These are phyloP conservation scores for Bradypodion ventrale DNA, from an alignment of 2,797 vertebrate genomes.

Conservation along the genomic window DNA sequence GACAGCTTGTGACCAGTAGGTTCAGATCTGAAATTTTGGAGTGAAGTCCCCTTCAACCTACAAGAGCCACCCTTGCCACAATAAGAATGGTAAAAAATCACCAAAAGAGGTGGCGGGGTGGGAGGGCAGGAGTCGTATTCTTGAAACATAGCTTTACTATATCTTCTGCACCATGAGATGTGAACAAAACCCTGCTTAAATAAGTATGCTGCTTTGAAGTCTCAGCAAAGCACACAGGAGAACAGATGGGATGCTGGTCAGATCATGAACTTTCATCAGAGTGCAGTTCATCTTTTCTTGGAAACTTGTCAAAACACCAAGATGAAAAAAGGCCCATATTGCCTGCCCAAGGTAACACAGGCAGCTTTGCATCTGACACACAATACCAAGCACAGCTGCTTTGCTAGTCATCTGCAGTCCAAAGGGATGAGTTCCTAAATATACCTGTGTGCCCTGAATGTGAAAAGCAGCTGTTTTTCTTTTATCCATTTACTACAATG, in stretches of 20 bases:
- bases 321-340: constrained; percentile 15
- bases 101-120: not conserved
- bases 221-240: constrained; percentile 35
- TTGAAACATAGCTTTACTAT: not conserved
- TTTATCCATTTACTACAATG: constrained; percentile 75
- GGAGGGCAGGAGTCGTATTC: not conserved
- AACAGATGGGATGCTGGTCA: constrained; percentile 16
- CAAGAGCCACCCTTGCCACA: not conserved
- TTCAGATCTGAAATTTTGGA: too few relatives aligned
- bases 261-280: constrained; percentile 4
- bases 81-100: constrained; percentile 22
- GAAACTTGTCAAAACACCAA: constrained; percentile 14
- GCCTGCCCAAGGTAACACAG: not conserved
- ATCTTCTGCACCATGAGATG: not conserved
- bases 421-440: constrained; percentile 68
- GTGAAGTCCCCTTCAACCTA: too few relatives aligned
- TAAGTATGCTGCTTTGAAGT: not conserved
- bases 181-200: not conserved
- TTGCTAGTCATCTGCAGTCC: constrained; percentile 70
- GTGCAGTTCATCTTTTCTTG: constrained; percentile 12
- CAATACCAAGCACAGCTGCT: constrained; percentile 67
- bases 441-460: constrained; percentile 73
- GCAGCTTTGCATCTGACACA: constrained; percentile 66
- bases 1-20: too few relatives aligned
- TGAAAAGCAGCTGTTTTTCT: constrained; percentile 76